phyloP scores from a whole-genome alignment of 2,113 vertebrate genomes.

The Emydura subglobosa region DNA sequence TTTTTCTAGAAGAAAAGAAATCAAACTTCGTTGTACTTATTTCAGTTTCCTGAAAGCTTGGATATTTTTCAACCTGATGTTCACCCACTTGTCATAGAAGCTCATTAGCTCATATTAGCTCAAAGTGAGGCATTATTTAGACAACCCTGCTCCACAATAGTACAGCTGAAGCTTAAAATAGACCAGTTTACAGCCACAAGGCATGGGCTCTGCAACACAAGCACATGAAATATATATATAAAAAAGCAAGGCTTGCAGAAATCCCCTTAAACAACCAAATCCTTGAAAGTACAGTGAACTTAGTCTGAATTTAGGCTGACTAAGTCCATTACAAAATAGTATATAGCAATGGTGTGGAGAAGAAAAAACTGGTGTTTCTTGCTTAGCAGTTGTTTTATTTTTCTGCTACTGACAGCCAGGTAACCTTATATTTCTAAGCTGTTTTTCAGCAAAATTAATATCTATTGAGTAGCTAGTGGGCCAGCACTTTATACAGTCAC shows the following conservation, averaged over 20 bases:
- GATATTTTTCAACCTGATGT: not conserved
- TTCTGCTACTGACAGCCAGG: not conserved
- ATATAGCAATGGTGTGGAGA: not conserved
- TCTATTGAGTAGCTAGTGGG: accelerated
- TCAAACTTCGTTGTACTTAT: not conserved
- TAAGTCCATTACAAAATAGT: not conserved
- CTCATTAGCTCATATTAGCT: not conserved
- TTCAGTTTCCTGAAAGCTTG: not conserved
- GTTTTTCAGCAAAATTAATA: not conserved
- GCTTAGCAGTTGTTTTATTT: not conserved
- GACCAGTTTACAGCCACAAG: accelerated
- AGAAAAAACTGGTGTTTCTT: not conserved
- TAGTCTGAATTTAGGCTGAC: not conserved
- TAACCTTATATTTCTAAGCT: not conserved
- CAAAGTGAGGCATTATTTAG: not conserved
- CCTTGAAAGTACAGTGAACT: not conserved
- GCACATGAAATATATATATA: accelerated
- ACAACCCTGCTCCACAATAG: accelerated
- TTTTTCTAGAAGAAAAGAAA: accelerated
- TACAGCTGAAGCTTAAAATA: not conserved
- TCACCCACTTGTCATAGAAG: not conserved
- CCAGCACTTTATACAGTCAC: not conserved
- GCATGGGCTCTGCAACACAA: not conserved
- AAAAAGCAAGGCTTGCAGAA: not conserved
- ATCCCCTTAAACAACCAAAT: not conserved